Percentiles rank a stretch among this genome's conserved stretches.
phyloP scores from a whole-genome alignment of 1,140 invertebrate genomes.

The Pomacea maculata region DNA sequence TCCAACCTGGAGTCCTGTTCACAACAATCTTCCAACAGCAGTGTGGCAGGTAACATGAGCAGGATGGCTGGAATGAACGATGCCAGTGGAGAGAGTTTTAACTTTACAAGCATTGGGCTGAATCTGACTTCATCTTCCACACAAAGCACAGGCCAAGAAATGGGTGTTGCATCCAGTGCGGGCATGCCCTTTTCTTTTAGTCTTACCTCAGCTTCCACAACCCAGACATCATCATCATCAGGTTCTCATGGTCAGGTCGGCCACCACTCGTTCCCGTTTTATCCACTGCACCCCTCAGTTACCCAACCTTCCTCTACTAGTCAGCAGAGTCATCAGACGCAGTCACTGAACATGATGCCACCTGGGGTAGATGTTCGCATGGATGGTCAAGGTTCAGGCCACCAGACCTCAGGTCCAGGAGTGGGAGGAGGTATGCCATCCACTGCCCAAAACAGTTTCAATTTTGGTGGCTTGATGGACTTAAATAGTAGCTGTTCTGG shows the following conservation, averaged over 20 bases:
- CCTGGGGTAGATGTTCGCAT: slow-evolving; percentile 31
- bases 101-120: slow-evolving; percentile 53
- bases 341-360: slow-evolving; percentile 40
- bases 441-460: not conserved
- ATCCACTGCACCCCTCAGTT: slow-evolving; percentile 26
- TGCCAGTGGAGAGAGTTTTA: slow-evolving; percentile 49
- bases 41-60: not conserved
- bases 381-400: slow-evolving; percentile 6
- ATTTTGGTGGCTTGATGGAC: slow-evolving; percentile 2
- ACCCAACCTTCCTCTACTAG: slow-evolving; percentile 8
- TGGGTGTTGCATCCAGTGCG: slow-evolving; percentile 15
- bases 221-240: slow-evolving; percentile 5
- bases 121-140: slow-evolving; percentile 48
- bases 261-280: slow-evolving; percentile 27
- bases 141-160: slow-evolving; percentile 17
- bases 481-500: slow-evolving; percentile 12
- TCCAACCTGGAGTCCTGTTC: slow-evolving; percentile 19
- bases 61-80: slow-evolving; percentile 26
- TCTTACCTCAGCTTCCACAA: slow-evolving; percentile 33
- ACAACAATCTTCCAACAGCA: slow-evolving; percentile 24
- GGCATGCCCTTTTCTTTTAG: slow-evolving; percentile 34
- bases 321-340: slow-evolving; percentile 34
- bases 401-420: not conserved
- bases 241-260: slow-evolving; percentile 8
- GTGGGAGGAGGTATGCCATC: not conserved